These are phyloP conservation scores for Lepidurus packardi DNA, from an alignment of 1,140 invertebrate genomes.

Conservation along the genomic window DNA sequence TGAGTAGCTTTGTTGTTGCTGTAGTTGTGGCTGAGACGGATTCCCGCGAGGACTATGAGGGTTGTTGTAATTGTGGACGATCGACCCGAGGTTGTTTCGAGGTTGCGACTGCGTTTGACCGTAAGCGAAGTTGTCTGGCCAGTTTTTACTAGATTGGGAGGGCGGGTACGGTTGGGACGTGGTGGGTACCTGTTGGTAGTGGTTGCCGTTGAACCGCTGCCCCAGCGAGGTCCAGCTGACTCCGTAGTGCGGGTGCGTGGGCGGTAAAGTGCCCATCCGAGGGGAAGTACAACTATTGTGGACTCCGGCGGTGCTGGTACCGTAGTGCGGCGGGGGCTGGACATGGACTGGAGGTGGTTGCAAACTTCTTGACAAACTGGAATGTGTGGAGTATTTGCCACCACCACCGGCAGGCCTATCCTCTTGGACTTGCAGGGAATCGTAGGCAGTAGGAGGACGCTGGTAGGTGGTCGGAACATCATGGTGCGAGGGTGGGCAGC, in stretches of 20 bases:
- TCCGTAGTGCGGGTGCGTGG: background rate
- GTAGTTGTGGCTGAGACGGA: slow-evolving; percentile 20
- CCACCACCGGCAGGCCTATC: background rate
- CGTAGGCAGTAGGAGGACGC: background rate
- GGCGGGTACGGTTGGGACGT: slow-evolving; percentile 23
- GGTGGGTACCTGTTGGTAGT: slow-evolving; percentile 39
- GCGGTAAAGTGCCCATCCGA: background rate
- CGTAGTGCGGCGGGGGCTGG: background rate
- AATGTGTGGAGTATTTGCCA: background rate
- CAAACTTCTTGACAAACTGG: background rate
- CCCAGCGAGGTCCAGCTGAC: slow-evolving; percentile 44
- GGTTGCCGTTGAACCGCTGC: slow-evolving; percentile 47
- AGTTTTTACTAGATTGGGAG: background rate
- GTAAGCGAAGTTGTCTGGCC: background rate
- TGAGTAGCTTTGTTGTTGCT: slow-evolving; percentile 36
- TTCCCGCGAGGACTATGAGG: no score
- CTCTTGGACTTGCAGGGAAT: background rate
- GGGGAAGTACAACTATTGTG: background rate
- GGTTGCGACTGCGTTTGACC: background rate
- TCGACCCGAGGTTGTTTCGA: background rate
- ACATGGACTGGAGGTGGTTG: background rate
- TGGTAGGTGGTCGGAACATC: background rate
- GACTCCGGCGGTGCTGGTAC: background rate
- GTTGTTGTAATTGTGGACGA: no score
- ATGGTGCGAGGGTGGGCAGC: background rate